Conservation (phyloP, 1,140 invertebrate species). For the Meloidogyne floridensis region DNA sequence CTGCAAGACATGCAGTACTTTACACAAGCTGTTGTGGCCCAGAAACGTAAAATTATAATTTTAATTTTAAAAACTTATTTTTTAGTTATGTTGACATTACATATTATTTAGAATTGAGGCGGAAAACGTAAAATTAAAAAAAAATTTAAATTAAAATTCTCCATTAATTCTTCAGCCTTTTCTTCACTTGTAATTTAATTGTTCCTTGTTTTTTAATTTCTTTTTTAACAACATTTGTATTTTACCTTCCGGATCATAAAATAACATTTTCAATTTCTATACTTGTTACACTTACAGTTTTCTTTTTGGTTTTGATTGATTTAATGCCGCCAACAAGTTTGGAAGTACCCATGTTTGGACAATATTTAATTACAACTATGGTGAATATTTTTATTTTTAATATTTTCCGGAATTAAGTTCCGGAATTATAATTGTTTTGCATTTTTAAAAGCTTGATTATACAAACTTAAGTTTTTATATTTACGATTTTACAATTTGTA, state of each 20-base stretch:
- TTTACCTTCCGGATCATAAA: slow-evolving; percentile 96
- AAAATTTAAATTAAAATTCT: slow-evolving; percentile 66
- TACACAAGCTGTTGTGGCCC: slow-evolving; percentile 65
- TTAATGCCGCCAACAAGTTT: slow-evolving; percentile 98
- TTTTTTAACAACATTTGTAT: slow-evolving; percentile 95
- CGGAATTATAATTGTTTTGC: slow-evolving; percentile 68
- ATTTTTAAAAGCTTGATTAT: slow-evolving; percentile 72
- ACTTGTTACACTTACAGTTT: slow-evolving; percentile 97
- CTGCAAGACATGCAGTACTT: slow-evolving; percentile 60
- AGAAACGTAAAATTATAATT: slow-evolving; percentile 74
- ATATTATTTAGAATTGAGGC: slow-evolving; percentile 92
- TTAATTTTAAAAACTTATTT: slow-evolving; percentile 78
- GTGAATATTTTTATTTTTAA: slow-evolving; percentile 78
- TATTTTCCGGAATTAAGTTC: background rate
- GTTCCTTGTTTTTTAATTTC: slow-evolving; percentile 94
- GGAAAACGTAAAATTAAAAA: slow-evolving; percentile 77
- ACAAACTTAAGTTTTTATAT: too few species aligned
- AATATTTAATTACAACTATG: slow-evolving; percentile 99
- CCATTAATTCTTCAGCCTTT: slow-evolving; percentile 69
- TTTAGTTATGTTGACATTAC: slow-evolving; percentile 85
- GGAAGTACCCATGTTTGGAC: slow-evolving; percentile 87
- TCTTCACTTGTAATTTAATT: slow-evolving; percentile 91
- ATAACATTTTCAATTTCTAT: slow-evolving; percentile 98
- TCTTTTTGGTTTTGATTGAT: slow-evolving; percentile 86
- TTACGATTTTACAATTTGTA: too few species aligned